phyloP scores from a whole-genome alignment of 2,797 vertebrate genomes.

The Epinephelus awoara region DNA sequence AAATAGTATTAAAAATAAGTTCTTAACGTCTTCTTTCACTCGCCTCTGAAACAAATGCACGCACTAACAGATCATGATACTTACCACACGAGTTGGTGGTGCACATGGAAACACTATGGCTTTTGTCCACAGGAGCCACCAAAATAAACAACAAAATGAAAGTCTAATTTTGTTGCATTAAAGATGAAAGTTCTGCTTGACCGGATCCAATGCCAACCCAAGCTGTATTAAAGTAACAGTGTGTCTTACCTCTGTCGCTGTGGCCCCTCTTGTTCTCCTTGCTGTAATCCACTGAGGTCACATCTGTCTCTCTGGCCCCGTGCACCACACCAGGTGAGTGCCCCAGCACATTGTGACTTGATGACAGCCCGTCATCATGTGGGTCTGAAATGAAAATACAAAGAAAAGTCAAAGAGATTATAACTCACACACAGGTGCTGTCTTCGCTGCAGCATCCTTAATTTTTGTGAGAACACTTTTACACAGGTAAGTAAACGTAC shows the following conservation, averaged over 20 bases:
- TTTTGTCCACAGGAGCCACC: no score
- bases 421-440: not conserved
- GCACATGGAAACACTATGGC: no score
- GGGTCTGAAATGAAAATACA: slow-evolving; percentile 83
- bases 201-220: not conserved
- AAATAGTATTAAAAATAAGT: no score
- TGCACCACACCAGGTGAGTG: slow-evolving; percentile 91
- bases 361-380: slow-evolving; percentile 92
- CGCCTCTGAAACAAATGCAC: no score
- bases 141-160: no score
- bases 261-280: slow-evolving; percentile 93
- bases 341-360: slow-evolving; percentile 93
- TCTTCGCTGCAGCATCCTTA: not conserved
- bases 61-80: no score
- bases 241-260: slow-evolving; percentile 90
- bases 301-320: slow-evolving; percentile 92
- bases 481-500: slow-evolving; percentile 55
- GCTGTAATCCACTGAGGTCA: slow-evolving; percentile 90
- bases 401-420: not conserved
- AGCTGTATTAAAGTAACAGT: not conserved
- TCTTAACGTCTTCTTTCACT: no score
- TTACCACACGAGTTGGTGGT: no score
- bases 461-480: not conserved
- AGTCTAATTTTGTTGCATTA: not conserved
- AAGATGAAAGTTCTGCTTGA: not conserved